phyloP scores from a whole-genome alignment of 2,797 vertebrate genomes.

The Vultur gryphus region DNA sequence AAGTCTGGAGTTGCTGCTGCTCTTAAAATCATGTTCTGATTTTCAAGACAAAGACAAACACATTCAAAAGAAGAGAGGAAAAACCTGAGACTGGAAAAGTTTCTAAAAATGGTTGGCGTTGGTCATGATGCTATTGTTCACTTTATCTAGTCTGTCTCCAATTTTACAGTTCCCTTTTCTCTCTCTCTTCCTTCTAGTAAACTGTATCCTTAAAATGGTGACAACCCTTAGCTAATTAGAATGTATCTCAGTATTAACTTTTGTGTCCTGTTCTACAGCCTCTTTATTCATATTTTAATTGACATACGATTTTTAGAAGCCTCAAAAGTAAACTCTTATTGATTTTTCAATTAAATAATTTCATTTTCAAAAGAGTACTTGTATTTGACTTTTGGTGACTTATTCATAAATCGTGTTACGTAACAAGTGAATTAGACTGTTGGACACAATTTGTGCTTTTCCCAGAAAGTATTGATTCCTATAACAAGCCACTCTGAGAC shows the following conservation, averaged over 20 bases:
- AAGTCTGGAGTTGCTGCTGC: background rate
- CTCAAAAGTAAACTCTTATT: background rate
- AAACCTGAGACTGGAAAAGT: background rate
- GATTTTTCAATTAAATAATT: background rate
- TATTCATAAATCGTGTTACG: background rate
- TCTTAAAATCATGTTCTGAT: background rate
- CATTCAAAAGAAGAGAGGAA: background rate
- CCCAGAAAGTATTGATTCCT: background rate
- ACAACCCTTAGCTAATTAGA: background rate
- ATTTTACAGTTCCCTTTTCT: background rate
- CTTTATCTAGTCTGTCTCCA: background rate
- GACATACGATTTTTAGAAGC: background rate
- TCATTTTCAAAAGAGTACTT: background rate
- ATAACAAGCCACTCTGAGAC: background rate
- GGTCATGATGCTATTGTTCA: background rate
- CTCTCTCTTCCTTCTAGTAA: background rate
- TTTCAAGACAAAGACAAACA: background rate
- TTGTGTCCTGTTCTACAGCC: background rate
- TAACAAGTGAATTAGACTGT: background rate
- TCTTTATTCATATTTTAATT: background rate
- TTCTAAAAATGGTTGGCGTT: background rate
- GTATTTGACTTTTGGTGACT: background rate
- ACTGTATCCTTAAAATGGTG: background rate
- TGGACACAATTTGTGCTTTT: background rate
- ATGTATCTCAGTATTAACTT: background rate